Evolutionary conservation across 2,888 invertebrate genomes (phyloP), one percentile per base, ranked within the genome.

Genomic region (Rhingia campestris): DNA sequence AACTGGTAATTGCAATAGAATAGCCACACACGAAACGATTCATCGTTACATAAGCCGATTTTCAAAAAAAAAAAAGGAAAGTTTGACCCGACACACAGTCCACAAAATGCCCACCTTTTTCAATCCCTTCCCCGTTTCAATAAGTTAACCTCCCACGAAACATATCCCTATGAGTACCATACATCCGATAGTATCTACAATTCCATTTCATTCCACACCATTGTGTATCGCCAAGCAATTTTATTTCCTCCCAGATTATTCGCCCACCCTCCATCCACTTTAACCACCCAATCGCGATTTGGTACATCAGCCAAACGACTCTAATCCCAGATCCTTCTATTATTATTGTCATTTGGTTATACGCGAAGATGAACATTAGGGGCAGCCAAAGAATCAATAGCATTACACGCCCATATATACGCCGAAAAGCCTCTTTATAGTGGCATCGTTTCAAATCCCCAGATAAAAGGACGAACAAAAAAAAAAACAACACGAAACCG

Each of bases 331-430:
- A 12, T 51, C 37, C 33, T 43, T 51, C 39, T 41, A 43, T 43
- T 63, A 22, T 49, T 49, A 58, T 63, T 56, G 69, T 43, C 74
- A 69, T 74, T 74, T 64, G 43, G 74, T 69, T 81, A 33, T 58
- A 59, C 69, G 70, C 64, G 64, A 75, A 58, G 37, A 63, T 14
- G 59, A 81, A 53, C 75, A 81, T 75, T 70, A 75, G 53, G 43
- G 59, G 76, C 75, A 76, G 81, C 81, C 81, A 75, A 59, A 63
- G 45, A 69, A 80, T 74, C 80, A 66, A 81, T 75, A 70, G 43
- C 49, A 63, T 74, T 80, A 61, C 61, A 63, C 70, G 64, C 75
- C 58, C 58, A 69, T 41, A 22, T 22, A 54, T 66, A 67, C 61
- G 64, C 66, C 32, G 22, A 63, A 69, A 75, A 70, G 53, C 53